Conservation (phyloP, 2,113 vertebrate species). For the Gymnarchus niloticus region DNA sequence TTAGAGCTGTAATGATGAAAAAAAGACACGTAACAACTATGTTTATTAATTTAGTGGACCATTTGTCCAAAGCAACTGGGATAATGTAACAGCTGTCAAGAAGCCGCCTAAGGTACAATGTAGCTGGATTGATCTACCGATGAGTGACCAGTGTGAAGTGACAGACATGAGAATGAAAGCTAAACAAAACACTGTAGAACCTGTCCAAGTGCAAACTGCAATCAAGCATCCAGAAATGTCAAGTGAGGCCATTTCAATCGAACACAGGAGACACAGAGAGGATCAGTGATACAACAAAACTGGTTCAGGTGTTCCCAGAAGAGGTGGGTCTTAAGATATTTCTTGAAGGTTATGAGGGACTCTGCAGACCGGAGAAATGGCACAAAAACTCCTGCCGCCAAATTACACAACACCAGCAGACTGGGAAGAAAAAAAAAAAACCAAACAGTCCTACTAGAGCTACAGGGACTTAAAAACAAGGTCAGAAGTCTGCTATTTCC, state of each 20-base stretch:
- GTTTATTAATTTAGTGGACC: neutral
- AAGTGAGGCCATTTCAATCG: neutral
- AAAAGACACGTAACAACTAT: too few relatives aligned
- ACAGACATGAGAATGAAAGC: neutral
- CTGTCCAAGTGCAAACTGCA: neutral
- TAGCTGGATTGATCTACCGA: neutral
- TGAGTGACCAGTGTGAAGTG: neutral
- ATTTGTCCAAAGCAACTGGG: too few relatives aligned
- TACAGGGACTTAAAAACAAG: neutral
- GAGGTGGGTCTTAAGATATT: neutral
- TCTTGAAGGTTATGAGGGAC: neutral
- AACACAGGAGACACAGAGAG: neutral
- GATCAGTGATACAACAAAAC: neutral
- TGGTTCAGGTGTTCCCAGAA: neutral
- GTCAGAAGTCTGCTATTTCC: neutral
- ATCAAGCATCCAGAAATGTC: neutral
- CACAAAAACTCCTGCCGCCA: neutral
- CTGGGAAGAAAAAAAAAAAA: too few relatives aligned
- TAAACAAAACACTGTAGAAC: neutral
- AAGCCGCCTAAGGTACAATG: neutral
- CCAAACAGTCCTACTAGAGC: too few relatives aligned
- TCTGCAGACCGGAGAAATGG: neutral
- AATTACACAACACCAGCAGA: too few relatives aligned
- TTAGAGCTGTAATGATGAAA: neutral
- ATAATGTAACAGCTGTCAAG: neutral